These are phyloP conservation scores for Spatulosminthurus flaviceps DNA, from an alignment of 2,888 invertebrate genomes.

Conservation along the genomic window DNA sequence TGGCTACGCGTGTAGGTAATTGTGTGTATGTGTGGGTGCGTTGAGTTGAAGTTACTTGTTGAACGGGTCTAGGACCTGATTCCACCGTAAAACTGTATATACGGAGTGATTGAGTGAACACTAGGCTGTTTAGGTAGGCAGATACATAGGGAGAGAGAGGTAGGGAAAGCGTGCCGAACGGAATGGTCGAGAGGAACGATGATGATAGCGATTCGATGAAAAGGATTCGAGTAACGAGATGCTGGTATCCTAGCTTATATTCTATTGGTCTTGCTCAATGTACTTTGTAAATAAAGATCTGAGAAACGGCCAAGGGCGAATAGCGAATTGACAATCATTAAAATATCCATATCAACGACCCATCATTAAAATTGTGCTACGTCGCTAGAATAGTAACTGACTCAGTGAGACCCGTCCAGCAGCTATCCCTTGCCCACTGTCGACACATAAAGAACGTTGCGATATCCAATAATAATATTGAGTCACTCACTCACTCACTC, in stretches of 20 bases:
- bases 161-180: not conserved
- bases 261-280: constrained; percentile 46
- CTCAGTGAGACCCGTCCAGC: constrained; percentile 9
- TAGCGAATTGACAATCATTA: constrained; percentile 64
- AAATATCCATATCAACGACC: constrained; percentile 59
- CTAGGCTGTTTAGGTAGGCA: not conserved
- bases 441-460: constrained; percentile 4
- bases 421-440: not conserved
- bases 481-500: constrained; percentile 14
- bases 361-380: constrained; percentile 62
- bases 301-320: constrained; percentile 63
- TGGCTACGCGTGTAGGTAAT: not conserved
- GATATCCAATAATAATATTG: constrained; percentile 22
- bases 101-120: too few relatives aligned
- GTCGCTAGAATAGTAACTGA: constrained; percentile 40
- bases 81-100: not conserved
- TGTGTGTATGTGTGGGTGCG: constrained; percentile 20
- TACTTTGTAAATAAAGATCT: constrained; percentile 62
- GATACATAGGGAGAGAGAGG: not conserved
- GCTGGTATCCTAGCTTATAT: constrained; percentile 32
- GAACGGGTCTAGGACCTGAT: not conserved
- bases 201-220: constrained; percentile 29
- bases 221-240: constrained; percentile 55
- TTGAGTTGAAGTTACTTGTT: constrained; percentile 5
- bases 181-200: not conserved